Conservation (phyloP, 2,797 vertebrate genomes). For the Coluber constrictor region DNA sequence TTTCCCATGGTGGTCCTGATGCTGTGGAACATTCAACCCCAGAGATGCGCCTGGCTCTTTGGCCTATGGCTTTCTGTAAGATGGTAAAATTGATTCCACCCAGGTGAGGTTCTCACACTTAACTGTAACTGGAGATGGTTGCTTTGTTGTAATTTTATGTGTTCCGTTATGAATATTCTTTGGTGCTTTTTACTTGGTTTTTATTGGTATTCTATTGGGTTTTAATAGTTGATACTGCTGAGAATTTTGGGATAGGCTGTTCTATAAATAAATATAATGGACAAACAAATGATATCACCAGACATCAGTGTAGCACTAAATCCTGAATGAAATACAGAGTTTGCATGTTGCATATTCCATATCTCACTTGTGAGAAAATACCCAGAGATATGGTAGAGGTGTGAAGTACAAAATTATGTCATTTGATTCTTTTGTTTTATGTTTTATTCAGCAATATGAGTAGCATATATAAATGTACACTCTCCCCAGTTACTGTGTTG, state of each 20-base stretch:
- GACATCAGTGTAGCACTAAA: neutral
- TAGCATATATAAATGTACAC: neutral
- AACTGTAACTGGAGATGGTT: neutral
- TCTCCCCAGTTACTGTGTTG: neutral
- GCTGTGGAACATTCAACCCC: neutral
- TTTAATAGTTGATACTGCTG: neutral
- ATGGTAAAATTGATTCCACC: neutral
- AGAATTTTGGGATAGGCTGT: neutral
- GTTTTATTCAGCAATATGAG: neutral
- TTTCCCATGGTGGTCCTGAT: neutral
- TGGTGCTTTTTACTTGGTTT: neutral
- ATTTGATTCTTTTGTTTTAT: neutral
- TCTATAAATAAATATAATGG: neutral
- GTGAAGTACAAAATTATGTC: neutral
- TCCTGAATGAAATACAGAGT: neutral
- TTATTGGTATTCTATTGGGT: neutral
- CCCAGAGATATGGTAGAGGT: neutral
- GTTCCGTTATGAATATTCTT: neutral
- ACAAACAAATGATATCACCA: neutral
- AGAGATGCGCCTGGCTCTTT: neutral
- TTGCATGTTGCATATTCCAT: neutral
- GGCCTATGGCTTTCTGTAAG: neutral
- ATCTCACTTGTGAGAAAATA: neutral
- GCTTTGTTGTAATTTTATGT: neutral
- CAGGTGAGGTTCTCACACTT: neutral